phyloP scores from a whole-genome alignment of 2,888 invertebrate genomes.

The Glyphotaelius pellucidus region DNA sequence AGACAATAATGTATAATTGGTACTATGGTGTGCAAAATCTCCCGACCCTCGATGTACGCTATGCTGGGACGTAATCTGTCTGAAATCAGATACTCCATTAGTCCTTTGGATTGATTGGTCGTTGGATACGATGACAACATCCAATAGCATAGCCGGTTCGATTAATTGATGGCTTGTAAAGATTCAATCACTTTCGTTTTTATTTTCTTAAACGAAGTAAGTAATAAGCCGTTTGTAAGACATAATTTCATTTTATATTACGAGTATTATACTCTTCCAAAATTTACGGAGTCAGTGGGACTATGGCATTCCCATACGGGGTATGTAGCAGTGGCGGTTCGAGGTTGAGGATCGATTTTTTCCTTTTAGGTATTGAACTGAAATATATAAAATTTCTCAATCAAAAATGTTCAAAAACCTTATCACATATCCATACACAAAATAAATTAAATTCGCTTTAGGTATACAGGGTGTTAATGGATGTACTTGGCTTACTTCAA shows the following conservation, averaged over 20 bases:
- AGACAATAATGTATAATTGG: neutral
- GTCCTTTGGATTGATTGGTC: neutral
- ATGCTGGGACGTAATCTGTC: neutral
- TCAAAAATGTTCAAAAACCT: no score
- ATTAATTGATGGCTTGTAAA: neutral
- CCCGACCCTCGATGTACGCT: neutral
- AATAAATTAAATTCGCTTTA: no score
- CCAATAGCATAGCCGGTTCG: neutral
- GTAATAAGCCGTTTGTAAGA: neutral
- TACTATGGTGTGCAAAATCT: neutral
- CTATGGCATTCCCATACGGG: no score
- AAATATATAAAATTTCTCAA: no score
- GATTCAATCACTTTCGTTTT: neutral
- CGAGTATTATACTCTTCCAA: no score
- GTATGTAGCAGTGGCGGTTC: no score
- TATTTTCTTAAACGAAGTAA: neutral
- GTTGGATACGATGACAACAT: neutral
- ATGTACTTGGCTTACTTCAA: no score
- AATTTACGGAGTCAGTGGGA: no score
- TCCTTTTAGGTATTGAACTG: no score
- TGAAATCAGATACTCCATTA: neutral
- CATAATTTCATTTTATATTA: neutral
- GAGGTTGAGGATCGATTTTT: no score
- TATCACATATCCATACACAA: no score
- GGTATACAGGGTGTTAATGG: no score